These are phyloP conservation scores for Plebejus argus DNA, from an alignment of 2,888 invertebrate species.

Conservation along the genomic window DNA sequence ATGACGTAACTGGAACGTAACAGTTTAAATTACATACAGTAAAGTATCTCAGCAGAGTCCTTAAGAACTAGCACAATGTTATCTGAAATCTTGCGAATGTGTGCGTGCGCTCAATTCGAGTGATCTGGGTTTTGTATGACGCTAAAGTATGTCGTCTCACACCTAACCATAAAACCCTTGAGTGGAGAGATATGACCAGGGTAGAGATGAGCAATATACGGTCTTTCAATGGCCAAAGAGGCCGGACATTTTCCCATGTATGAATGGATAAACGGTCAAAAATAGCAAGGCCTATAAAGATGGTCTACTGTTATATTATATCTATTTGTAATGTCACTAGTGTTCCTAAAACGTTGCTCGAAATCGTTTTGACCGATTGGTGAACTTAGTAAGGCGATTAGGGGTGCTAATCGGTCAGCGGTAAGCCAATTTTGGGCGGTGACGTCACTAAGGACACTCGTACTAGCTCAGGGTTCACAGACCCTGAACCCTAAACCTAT, in stretches of 20 bases:
- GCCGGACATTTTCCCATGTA: not conserved
- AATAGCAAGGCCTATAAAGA: not conserved
- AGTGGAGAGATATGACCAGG: not conserved
- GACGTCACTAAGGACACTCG: not conserved
- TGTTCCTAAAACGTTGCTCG: not conserved
- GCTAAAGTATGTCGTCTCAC: not conserved
- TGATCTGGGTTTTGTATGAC: not conserved
- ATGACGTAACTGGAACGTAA: slow-evolving; percentile 8
- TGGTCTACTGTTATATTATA: not conserved
- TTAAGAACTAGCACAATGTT: not conserved
- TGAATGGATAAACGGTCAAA: too few relatives aligned
- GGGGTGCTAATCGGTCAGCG: slow-evolving; percentile 10
- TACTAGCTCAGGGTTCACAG: not conserved
- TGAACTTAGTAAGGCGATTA: slow-evolving; percentile 26
- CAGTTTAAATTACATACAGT: not conserved
- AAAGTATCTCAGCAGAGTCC: not conserved
- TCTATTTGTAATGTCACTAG: not conserved
- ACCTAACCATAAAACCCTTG: not conserved
- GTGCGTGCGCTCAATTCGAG: too few relatives aligned
- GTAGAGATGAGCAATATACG: too few relatives aligned
- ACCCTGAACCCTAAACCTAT: not conserved
- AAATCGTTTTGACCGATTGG: slow-evolving; percentile 29
- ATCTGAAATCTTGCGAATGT: not conserved
- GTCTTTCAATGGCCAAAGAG: too few relatives aligned
- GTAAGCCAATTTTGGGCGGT: slow-evolving; percentile 28